phyloP scores from a whole-genome alignment of 2,888 invertebrate genomes.

The Mallateleia sp. region DNA sequence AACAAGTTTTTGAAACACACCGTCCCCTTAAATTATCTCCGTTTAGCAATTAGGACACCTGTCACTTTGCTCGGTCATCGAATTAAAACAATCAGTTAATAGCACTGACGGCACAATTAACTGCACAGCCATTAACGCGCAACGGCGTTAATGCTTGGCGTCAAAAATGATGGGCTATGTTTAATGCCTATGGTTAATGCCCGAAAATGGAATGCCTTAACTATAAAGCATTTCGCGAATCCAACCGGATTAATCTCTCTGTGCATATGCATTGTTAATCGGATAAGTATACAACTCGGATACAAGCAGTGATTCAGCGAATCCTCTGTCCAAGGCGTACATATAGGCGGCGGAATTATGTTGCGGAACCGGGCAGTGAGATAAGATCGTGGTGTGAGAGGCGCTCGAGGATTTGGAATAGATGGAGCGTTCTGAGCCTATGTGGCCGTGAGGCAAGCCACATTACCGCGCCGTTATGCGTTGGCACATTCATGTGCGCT shows the following conservation, averaged over 20 bases:
- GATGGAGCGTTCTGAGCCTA: conserved; percentile 83
- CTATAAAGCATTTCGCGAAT: conserved; percentile 45
- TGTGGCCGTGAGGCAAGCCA: conserved; percentile 84
- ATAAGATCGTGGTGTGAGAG: too few relatives aligned
- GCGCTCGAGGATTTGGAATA: too few relatives aligned
- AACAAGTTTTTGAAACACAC: too few relatives aligned
- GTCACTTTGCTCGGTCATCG: conserved; percentile 19
- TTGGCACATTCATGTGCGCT: conserved; percentile 87
- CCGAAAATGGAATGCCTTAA: conserved; percentile 44
- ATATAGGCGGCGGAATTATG: too few relatives aligned
- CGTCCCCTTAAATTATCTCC: too few relatives aligned
- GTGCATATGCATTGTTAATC: conserved; percentile 68
- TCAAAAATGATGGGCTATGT: conserved; percentile 39
- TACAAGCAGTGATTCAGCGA: conserved; percentile 49
- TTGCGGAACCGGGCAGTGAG: too few relatives aligned
- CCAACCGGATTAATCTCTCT: conserved; percentile 46
- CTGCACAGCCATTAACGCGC: conserved; percentile 16
- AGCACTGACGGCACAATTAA: conserved; percentile 18
- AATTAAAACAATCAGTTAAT: conserved; percentile 46
- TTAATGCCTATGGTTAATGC: conserved; percentile 36
- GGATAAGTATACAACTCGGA: conserved; percentile 52
- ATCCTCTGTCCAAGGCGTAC: conserved; percentile 51
- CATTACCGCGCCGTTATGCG: conserved; percentile 87
- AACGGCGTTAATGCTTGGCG: conserved; percentile 32
- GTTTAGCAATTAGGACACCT: conserved; percentile 46